Evolutionary conservation across 2,888 invertebrate genomes (phyloP).

Genomic region (Nasonia oneida): DNA sequence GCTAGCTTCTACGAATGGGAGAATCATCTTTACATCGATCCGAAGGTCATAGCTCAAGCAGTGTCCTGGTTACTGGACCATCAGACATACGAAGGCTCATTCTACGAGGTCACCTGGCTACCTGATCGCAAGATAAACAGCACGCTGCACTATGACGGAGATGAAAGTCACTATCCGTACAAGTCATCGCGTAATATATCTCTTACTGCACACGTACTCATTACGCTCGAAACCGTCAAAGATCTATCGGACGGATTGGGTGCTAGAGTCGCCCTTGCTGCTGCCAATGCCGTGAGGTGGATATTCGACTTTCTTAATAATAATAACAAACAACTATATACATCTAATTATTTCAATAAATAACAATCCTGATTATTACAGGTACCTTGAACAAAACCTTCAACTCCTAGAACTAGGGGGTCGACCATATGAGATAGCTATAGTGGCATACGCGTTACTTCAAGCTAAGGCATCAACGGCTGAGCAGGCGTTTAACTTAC

Average conservation of each 20-base stretch:
- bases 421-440: conserved; percentile 91
- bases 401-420: conserved; percentile 86
- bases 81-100: conserved; percentile 92
- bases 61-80: conserved; percentile 92
- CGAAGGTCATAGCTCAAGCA: conserved; percentile 90
- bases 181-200: conserved; percentile 86
- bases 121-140: conserved; percentile 94
- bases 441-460: conserved; percentile 93
- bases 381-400: conserved; percentile 91
- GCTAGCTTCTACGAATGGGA: conserved; percentile 99
- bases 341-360: neutral
- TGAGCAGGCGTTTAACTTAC: conserved; percentile 89
- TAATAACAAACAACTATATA: neutral
- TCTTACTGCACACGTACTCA: conserved; percentile 95
- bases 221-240: conserved; percentile 91
- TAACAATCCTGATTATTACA: neutral
- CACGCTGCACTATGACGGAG: conserved; percentile 81
- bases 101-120: conserved; percentile 92
- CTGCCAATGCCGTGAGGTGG: conserved; percentile 84
- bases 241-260: conserved; percentile 88
- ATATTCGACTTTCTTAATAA: conserved; percentile 10
- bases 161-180: conserved; percentile 79
- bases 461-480: conserved; percentile 91
- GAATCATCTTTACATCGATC: conserved; percentile 96
- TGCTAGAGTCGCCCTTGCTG: conserved; percentile 87